These are phyloP conservation scores for Heliconius sara DNA, from an alignment of 2,888 invertebrate species.

Conservation along the genomic window DNA sequence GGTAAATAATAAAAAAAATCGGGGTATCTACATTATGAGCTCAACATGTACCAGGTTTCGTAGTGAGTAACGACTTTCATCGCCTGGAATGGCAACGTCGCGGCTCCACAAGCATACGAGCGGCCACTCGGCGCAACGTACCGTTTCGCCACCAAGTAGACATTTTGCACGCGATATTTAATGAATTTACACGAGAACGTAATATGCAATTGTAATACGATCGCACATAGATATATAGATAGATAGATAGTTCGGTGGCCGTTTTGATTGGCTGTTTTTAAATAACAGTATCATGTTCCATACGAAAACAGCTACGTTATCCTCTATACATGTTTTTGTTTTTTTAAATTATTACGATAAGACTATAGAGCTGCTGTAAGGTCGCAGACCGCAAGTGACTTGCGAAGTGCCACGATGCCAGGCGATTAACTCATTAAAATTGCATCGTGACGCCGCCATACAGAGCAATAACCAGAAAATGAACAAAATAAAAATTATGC, in stretches of 20 bases:
- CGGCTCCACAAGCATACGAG: conserved; percentile 55
- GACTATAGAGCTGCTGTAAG: conserved; percentile 62
- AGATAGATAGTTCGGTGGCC: conserved; percentile 34
- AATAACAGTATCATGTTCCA: conserved; percentile 28
- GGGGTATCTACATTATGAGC: conserved; percentile 39
- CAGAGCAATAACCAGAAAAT: conserved; percentile 73
- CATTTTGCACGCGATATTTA: conserved; percentile 53
- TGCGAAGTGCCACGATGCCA: conserved; percentile 82
- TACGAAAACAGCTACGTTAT: not conserved
- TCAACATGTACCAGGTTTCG: conserved; percentile 46
- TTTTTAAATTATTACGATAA: not conserved
- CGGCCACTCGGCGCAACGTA: conserved; percentile 61
- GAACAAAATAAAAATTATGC: not conserved
- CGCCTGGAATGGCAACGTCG: conserved; percentile 77
- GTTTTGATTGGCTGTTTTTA: conserved; percentile 47
- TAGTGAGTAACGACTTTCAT: conserved; percentile 76
- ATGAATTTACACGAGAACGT: conserved; percentile 49
- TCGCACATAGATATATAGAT: conserved; percentile 10
- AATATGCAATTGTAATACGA: conserved; percentile 49
- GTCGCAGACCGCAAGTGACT: conserved; percentile 73
- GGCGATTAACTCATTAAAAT: conserved; percentile 81
- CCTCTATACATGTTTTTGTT: not conserved
- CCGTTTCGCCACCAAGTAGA: conserved; percentile 63
- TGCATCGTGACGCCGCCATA: conserved; percentile 68
- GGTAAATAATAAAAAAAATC: conserved; percentile 8